These are phyloP conservation scores for Liparis tanakae DNA, from an alignment of 2,797 vertebrate genomes.

Conservation along the genomic window DNA sequence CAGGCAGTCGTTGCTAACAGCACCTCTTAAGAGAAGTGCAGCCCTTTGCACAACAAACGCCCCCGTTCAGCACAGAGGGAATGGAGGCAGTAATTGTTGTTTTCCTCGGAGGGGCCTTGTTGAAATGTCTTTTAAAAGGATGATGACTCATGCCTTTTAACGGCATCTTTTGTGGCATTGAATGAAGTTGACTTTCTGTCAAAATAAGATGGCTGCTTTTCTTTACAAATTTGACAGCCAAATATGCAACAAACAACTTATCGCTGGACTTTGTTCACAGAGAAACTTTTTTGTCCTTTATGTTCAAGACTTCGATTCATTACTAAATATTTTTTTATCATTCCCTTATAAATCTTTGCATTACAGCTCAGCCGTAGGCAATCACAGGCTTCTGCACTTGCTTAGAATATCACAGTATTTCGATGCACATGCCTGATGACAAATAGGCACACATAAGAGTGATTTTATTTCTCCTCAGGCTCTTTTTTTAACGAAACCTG, in stretches of 20 bases:
- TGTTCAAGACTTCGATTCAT: neutral
- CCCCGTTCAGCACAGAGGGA: neutral
- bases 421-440: constrained; percentile 16
- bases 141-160: neutral
- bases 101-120: neutral
- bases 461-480: constrained; percentile 35
- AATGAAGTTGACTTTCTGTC: neutral
- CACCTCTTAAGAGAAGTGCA: too few species aligned
- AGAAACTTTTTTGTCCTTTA: neutral
- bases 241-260: neutral
- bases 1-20: neutral
- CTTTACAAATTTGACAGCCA: neutral
- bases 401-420: constrained; percentile 1
- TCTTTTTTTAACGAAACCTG: constrained; percentile 27
- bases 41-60: too few species aligned
- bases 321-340: neutral
- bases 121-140: neutral
- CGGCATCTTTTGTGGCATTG: neutral
- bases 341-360: neutral
- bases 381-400: neutral
- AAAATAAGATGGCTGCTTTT: neutral
- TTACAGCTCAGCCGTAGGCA: neutral
- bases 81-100: neutral
- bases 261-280: neutral
- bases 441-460: constrained; percentile 46